phyloP scores from a whole-genome alignment of 2,888 invertebrate genomes.

The Drosophila nigricruria region DNA sequence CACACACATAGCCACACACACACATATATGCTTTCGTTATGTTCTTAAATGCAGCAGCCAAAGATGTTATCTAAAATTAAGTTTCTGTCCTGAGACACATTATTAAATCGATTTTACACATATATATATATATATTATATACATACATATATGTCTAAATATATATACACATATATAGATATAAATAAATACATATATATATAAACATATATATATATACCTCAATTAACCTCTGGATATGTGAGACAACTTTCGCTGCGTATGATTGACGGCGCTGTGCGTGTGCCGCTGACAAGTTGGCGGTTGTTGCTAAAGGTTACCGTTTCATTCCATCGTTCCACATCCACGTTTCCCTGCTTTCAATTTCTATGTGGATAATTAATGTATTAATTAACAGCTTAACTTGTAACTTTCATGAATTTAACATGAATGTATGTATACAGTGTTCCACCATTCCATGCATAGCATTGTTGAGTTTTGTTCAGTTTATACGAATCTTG shows the following conservation, averaged over 20 bases:
- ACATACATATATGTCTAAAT: neutral
- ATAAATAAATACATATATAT: neutral
- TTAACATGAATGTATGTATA: neutral
- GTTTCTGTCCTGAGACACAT: neutral
- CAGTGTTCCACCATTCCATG: neutral
- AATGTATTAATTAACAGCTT: neutral
- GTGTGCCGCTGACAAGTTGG: constrained; percentile 15
- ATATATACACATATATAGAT: neutral
- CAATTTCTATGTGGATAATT: neutral
- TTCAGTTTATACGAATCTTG: too few relatives aligned
- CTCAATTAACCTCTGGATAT: constrained; percentile 6
- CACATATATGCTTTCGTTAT: neutral
- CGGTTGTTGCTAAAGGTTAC: neutral
- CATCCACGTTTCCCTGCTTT: neutral
- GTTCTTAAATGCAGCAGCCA: constrained; percentile 7
- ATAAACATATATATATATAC: neutral
- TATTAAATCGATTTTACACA: neutral
- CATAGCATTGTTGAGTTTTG: neutral
- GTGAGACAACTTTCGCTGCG: neutral
- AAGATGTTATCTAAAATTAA: constrained; percentile 1
- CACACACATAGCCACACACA: neutral
- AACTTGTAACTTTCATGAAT: neutral
- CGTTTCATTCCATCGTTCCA: neutral
- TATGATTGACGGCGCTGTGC: constrained; percentile 15
- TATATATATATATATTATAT: neutral